phyloP scores from a whole-genome alignment of 2,888 invertebrate species.

The Harpalus rufipes region DNA sequence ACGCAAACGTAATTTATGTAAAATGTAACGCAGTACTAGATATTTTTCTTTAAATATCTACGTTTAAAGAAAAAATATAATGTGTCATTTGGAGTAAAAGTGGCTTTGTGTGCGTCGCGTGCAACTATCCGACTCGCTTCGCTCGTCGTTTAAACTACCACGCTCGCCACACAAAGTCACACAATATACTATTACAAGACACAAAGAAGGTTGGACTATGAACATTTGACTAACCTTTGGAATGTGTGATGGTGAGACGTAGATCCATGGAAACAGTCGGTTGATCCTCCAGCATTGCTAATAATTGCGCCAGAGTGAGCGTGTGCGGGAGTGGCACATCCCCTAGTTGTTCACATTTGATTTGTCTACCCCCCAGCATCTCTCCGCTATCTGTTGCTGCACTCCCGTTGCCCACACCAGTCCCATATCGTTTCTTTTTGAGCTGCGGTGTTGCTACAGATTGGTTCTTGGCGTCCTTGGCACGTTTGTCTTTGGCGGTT shows the following conservation, averaged over 20 bases:
- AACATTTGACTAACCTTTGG: conserved; percentile 73
- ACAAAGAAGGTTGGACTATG: too few relatives aligned
- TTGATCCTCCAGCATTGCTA: conserved; percentile 74
- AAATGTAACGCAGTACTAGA: too few relatives aligned
- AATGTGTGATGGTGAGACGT: conserved; percentile 75
- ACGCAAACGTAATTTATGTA: too few relatives aligned
- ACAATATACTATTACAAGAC: too few relatives aligned
- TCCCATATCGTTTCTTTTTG: conserved; percentile 75
- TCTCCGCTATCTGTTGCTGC: conserved; percentile 69
- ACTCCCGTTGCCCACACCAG: conserved; percentile 69
- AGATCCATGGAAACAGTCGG: conserved; percentile 76
- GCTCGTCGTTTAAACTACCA: too few relatives aligned
- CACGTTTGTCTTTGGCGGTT: conserved; percentile 92
- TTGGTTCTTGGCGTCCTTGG: conserved; percentile 89
- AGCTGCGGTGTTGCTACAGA: conserved; percentile 74
- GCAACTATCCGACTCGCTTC: too few relatives aligned
- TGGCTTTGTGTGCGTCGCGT: too few relatives aligned
- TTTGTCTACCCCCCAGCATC: conserved; percentile 73
- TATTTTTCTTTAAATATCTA: too few relatives aligned
- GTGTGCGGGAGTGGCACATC: conserved; percentile 75
- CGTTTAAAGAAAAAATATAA: too few relatives aligned
- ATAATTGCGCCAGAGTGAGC: conserved; percentile 75
- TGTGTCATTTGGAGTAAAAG: too few relatives aligned
- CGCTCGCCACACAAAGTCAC: too few relatives aligned
- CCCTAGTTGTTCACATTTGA: conserved; percentile 74